Percentiles rank a stretch among this genome's conserved stretches.
phyloP scores from a whole-genome alignment of 53 echinoderm and acorn worm species.

The Hippasteria phrygiana region DNA sequence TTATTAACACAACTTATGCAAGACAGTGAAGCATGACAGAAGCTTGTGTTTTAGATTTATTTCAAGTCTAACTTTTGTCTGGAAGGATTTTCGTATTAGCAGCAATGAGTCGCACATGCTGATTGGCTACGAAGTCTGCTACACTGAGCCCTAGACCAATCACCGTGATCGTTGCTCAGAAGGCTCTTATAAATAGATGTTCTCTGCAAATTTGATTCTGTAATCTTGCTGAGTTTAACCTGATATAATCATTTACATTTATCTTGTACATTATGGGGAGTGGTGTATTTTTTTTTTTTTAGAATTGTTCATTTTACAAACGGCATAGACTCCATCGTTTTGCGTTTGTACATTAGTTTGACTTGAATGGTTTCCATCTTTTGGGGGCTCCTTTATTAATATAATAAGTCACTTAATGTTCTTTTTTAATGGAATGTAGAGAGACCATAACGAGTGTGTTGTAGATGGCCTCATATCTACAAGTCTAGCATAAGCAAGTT shows the following conservation, averaged over 20 bases:
- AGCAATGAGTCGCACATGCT: constrained; percentile 17
- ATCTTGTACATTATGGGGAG: constrained; percentile 58
- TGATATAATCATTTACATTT: constrained; percentile 18
- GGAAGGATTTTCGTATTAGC: neutral
- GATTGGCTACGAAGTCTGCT: constrained; percentile 44
- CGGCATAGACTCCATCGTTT: constrained; percentile 8
- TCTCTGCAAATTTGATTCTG: constrained; percentile 7
- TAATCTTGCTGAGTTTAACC: constrained; percentile 16
- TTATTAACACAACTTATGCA: constrained; percentile 57
- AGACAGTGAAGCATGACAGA: constrained; percentile 40
- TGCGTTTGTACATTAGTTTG: constrained; percentile 51
- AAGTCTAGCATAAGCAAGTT: neutral
- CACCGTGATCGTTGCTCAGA: constrained; percentile 64
- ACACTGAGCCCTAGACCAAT: constrained; percentile 53
- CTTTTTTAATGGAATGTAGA: neutral
- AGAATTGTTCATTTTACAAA: constrained; percentile 23
- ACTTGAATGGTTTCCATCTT: constrained; percentile 24
- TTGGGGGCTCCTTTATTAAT: constrained; percentile 3
- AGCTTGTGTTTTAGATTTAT: constrained; percentile 22
- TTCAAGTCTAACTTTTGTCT: neutral
- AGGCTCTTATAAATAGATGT: constrained; percentile 39
- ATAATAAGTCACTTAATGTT: neutral
- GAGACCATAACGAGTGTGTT: constrained; percentile 2
- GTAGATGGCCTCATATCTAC: constrained; percentile 13
- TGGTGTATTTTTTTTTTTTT: constrained; percentile 26